Base-by-base conservation (phyloP, 2,797 vertebrate species). In the Coregonus sp. region DNA sequence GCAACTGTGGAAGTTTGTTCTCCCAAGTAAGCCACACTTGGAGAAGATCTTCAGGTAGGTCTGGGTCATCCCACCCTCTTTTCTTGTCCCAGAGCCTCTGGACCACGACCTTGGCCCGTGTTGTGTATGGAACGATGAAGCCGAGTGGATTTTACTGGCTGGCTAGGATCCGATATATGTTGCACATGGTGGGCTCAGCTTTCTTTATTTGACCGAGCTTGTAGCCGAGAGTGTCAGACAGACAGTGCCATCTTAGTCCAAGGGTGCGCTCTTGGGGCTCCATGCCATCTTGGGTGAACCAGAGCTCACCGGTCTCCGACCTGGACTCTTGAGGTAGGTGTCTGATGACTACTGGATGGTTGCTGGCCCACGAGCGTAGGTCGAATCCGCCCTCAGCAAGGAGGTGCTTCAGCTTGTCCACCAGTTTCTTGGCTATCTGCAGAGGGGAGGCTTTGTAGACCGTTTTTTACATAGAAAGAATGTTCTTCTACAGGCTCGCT, bases 81-180 rank as follows among this genome's bases (percentile, higher is more conserved):
- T 75, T 4, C 20, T 74, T 70, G 4, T 51, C 25, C 65, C 51
- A 75, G 0, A 75, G 50, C 0, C 50, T 15, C 29, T 80, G 79
- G 5, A 80, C 15, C 12, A 73, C 0, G 5, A 80, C 6, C 35
- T 37, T 29, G 12, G 61, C 74, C 2, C 4, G 9, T 40, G 59
- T 63, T 1, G 68, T 63, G 20, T 56, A 61, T 29, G 16, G 63
- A 12, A 40, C 7, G n/a, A 63, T 63, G 2, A 69, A 51, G 4
- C 75, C 71, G 1, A 80, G 47, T 7, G 65, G 66, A 31, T 77
- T 63, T 20, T 80, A 77, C 5, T 81, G 54, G 47, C 72, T 74
- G 4, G 37, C 72, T 1, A 78, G 65, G 11, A 74, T 61, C 2
- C 20, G 5, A 35, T 68, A 78, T 4, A 73, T 70, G 56, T 54